Evolutionary conservation across 2,888 invertebrate genomes (phyloP).

Genomic region (Nephrotoma appendiculata): DNA sequence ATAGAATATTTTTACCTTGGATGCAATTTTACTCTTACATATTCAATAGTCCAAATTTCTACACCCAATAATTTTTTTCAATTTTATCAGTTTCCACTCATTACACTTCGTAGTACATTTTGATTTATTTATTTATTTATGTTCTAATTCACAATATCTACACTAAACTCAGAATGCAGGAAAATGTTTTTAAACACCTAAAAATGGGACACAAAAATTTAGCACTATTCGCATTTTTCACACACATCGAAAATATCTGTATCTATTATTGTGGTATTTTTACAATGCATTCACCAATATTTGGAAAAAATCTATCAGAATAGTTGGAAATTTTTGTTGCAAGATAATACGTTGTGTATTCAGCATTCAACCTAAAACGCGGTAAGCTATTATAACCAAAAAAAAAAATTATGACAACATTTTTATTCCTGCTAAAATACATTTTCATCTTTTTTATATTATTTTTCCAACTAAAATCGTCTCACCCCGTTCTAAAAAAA

Average conservation of each 20-base stretch:
- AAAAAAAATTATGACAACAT: background rate
- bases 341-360: background rate
- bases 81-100: background rate
- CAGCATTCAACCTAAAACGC: background rate
- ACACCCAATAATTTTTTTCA: background rate
- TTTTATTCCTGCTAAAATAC: background rate
- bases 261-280: background rate
- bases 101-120: background rate
- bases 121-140: background rate
- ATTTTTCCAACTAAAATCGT: background rate
- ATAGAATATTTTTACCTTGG: too few species aligned
- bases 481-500: background rate
- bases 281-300: background rate
- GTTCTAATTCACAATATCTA: background rate
- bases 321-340: background rate
- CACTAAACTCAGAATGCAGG: background rate
- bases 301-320: background rate
- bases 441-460: background rate
- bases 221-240: background rate
- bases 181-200: background rate
- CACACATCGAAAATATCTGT: background rate
- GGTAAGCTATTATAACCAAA: background rate
- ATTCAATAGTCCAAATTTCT: too few species aligned
- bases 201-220: background rate
- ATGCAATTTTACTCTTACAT: too few species aligned